Conservation (phyloP, 37 sponge, comb jelly and placozoan genomes). For the Aphrocallistes beatrix region DNA sequence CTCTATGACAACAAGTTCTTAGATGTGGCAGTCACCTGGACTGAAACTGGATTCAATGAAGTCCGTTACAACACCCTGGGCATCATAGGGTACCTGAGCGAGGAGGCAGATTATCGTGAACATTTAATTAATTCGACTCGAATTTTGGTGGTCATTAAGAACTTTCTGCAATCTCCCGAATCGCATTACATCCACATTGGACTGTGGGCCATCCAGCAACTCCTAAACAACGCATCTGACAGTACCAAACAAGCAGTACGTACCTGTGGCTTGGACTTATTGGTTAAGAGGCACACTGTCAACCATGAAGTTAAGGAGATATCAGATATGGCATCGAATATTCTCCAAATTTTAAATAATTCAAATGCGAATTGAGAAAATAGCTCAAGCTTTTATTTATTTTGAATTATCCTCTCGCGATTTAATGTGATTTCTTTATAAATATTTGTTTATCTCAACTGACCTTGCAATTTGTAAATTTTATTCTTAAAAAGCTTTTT, state of each 20-base stretch:
- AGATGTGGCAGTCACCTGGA: neutral
- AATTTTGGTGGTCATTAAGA: neutral
- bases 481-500: too few species aligned
- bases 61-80: slow-evolving; percentile 17
- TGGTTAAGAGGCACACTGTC: slow-evolving; percentile 15
- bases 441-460: too few species aligned
- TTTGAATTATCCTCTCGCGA: too few species aligned
- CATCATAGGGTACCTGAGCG: neutral
- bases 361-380: too few species aligned
- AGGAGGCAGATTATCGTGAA: neutral
- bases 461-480: too few species aligned
- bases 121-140: neutral
- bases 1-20: slow-evolving; percentile 5
- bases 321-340: neutral
- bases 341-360: neutral
- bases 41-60: neutral
- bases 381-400: too few species aligned
- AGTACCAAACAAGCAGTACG: neutral
- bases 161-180: neutral
- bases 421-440: too few species aligned
- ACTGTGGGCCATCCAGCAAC: neutral
- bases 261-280: neutral
- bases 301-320: slow-evolving; percentile 13
- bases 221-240: neutral
- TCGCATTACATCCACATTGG: neutral